Percentiles rank a stretch among this genome's conserved stretches.
phyloP scores from a whole-genome alignment of 2,113 vertebrate species.

The Acanthisitta chloris region DNA sequence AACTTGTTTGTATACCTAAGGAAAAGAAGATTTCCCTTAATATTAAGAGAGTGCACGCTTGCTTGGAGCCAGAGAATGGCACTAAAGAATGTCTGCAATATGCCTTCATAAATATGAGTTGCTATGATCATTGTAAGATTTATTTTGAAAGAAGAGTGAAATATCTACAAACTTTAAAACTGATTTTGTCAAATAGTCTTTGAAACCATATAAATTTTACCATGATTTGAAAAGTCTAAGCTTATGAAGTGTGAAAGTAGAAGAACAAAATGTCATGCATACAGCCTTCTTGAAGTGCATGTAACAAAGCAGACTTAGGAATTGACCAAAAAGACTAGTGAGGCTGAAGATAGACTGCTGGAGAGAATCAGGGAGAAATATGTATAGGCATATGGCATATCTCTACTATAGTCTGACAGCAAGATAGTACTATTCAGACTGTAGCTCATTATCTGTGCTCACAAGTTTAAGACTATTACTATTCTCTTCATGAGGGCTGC shows the following conservation, averaged over 20 bases:
- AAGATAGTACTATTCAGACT: background rate
- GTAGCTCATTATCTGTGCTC: background rate
- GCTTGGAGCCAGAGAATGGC: background rate
- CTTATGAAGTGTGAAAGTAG: background rate
- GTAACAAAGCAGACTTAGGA: background rate
- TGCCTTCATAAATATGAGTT: background rate
- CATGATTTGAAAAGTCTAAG: background rate
- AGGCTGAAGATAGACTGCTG: background rate
- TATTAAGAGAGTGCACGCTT: background rate
- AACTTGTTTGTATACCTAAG: background rate
- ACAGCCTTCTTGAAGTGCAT: background rate
- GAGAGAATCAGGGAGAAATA: background rate
- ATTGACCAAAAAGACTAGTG: background rate
- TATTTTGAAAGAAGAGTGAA: background rate
- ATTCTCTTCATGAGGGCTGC: background rate
- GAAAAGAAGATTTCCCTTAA: background rate
- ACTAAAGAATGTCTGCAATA: background rate
- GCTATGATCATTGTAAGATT: background rate
- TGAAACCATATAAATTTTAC: background rate
- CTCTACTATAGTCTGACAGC: background rate
- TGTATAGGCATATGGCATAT: background rate
- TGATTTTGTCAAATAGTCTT: background rate
- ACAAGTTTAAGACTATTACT: background rate
- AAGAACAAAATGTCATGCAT: background rate
- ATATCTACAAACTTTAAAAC: background rate